Percentiles rank a stretch among this genome's conserved stretches.
Evolutionary conservation across 2,888 invertebrate genomes (phyloP).

Genomic region (Catocala fraxini): DNA sequence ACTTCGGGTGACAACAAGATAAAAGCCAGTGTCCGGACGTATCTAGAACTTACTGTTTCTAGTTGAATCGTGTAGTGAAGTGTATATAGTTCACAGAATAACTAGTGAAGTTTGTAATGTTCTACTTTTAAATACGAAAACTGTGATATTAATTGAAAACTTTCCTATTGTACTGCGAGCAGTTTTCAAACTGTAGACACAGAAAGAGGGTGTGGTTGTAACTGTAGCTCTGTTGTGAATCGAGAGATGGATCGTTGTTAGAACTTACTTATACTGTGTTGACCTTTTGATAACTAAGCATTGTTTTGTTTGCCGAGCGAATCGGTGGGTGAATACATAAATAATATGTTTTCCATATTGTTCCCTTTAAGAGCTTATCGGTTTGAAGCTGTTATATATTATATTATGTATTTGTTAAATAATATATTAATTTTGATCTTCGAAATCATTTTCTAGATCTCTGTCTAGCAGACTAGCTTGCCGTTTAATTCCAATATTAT

Average conservation of each 20-base stretch:
- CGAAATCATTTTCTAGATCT: constrained; percentile 13
- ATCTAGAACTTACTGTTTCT: constrained; percentile 88
- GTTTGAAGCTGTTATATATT: constrained; percentile 23
- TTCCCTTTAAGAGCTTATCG: constrained; percentile 27
- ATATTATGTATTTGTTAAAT: constrained; percentile 14
- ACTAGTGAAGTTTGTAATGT: constrained; percentile 74
- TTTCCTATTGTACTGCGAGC: constrained; percentile 75
- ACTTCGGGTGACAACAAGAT: constrained; percentile 92
- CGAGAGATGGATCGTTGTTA: constrained; percentile 46
- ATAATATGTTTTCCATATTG: constrained; percentile 35
- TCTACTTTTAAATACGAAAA: constrained; percentile 85
- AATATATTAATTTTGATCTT: constrained; percentile 29
- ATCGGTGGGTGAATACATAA: constrained; percentile 31
- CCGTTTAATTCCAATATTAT: no score
- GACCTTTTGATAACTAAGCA: constrained; percentile 43
- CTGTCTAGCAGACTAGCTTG: constrained; percentile 1
- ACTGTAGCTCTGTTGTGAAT: constrained; percentile 39
- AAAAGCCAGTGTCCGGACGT: constrained; percentile 84
- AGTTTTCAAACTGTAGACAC: constrained; percentile 72
- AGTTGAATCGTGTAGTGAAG: constrained; percentile 78
- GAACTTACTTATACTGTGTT: constrained; percentile 46
- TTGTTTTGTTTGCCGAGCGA: constrained; percentile 44
- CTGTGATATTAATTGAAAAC: constrained; percentile 87
- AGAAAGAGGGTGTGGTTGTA: constrained; percentile 53
- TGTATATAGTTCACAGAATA: constrained; percentile 68